Base-by-base conservation (phyloP, 2,797 vertebrate genomes). In the Hydrocynus forskahlii region DNA sequence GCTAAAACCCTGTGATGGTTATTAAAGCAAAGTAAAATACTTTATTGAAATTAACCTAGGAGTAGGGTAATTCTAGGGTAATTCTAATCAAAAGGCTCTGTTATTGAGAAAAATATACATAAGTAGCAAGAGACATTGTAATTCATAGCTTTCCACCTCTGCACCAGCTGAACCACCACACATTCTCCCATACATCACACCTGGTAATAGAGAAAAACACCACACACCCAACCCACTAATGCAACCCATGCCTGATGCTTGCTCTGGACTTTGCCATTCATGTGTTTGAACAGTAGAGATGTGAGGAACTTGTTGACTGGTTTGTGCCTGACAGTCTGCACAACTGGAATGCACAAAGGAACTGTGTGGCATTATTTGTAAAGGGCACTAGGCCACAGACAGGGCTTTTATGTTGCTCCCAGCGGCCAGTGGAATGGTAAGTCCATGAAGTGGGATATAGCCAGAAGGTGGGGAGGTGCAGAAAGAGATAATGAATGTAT, bases 221-320 rank as follows among this genome's bases (percentile, higher is more conserved):
- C 55, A 83, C 81, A 81, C 71, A 75, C 78, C 75, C 76, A 85
- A 89, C 89, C 84, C 69, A 85, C 89, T 87, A 91, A 90, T 87
- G 87, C 85, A 85, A 89, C 85, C 90, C 92, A 92, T 94, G 93
- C 93, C 92, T 95, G 92, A 94, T 88, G 93, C 94, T 93, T 95
- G 94, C 92, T 91, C 89, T 89, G 9, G 77, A 86, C 85, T 88
- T 88, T 87, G 81, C 88, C 92, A 90, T 91, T 87, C 89, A 90
- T 92, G 74, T 29, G 38, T 85, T 78, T 85, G 79, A 83, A 85
- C 63, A 75, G 78, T 74, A 62, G 76, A 40, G 71, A 81, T 84
- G 79, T 70, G 62, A 78, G 57, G 71, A 76, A 81, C 38, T 82
- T 77, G 79, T 77, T 70, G 29, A 75, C 19, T 59, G 78, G 77